Base-by-base conservation (phyloP, 53 echinoderm and acorn worm genomes). In the Holothuria leucospilota region DNA sequence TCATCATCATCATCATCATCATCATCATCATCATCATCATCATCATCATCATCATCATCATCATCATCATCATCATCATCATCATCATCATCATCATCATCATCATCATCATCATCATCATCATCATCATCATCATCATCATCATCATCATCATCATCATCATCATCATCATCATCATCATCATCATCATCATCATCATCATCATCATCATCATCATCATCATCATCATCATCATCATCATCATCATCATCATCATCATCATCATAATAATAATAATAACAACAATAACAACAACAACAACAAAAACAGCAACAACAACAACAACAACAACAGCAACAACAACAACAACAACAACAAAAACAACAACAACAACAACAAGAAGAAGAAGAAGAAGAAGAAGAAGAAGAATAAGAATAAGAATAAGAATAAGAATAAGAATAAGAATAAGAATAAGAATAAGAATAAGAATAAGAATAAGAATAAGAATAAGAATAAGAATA, bases 301-400 rank as follows among this genome's bases (percentile, higher is more conserved):
- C n/a, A n/a, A n/a, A n/a, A n/a, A n/a, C n/a, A n/a, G n/a, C n/a
- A n/a, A n/a, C n/a, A n/a, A n/a, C n/a, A n/a, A n/a, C n/a, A n/a
- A n/a, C n/a, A n/a, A n/a, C n/a, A 60, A 60, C 61, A 60, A 60
- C 61, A 60, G 20, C 61, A 60, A 60, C 61, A 60, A n/a, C n/a
- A n/a, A n/a, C n/a, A n/a, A n/a, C n/a, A n/a, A n/a, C n/a, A n/a
- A n/a, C n/a, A n/a, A n/a, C n/a, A n/a, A n/a, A n/a, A n/a, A n/a
- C n/a, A n/a, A n/a, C n/a, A n/a, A n/a, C n/a, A n/a, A n/a, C n/a
- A 60, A 60, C 20, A 60, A 60, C 61, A 60, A 60, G 61, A 60
- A 60, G 61, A 60, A 60, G 61, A 60, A 60, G 61, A 60, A 60
- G 61, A 60, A 60, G 61, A 60, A 60, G n/a, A n/a, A n/a, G n/a